These are phyloP conservation scores for Arge pagana DNA, from an alignment of 2,888 invertebrate genomes.

Conservation along the genomic window DNA sequence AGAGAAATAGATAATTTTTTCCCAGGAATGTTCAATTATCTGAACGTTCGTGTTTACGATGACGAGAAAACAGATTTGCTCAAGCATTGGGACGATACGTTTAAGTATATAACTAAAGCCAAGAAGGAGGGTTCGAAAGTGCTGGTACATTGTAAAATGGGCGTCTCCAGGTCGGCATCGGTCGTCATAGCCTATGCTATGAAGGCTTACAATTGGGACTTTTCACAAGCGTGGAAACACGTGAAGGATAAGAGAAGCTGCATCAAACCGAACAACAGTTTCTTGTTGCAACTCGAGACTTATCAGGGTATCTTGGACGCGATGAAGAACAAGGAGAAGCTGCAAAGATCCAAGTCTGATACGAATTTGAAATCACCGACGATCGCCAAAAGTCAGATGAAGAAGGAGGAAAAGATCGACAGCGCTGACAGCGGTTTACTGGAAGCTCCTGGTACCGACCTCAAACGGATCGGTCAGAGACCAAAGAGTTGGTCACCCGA, in stretches of 20 bases:
- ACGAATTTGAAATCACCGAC: conserved; percentile 82
- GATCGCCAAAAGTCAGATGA: conserved; percentile 50
- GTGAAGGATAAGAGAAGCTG: conserved; percentile 91
- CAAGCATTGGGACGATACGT: conserved; percentile 97
- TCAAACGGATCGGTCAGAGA: conserved; percentile 55
- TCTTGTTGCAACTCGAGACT: conserved; percentile 90
- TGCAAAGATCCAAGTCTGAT: conserved; percentile 92
- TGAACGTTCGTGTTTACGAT: conserved; percentile 96
- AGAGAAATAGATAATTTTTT: conserved; percentile 99
- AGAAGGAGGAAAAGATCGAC: conserved; percentile 43
- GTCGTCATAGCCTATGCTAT: conserved; percentile 98
- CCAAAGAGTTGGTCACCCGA: conserved; percentile 80
- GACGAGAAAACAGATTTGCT: conserved; percentile 95
- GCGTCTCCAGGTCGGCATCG: conserved; percentile 96
- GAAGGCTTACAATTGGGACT: conserved; percentile 96
- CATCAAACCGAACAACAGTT: conserved; percentile 95
- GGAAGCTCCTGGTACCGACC: conserved; percentile 43
- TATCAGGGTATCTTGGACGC: conserved; percentile 96
- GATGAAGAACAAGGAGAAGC: conserved; percentile 91
- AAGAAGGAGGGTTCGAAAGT: conserved; percentile 90
- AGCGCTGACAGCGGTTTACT: conserved; percentile 33
- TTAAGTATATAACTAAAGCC: conserved; percentile 93
- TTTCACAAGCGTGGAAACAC: conserved; percentile 84
- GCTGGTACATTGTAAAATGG: conserved; percentile 99
- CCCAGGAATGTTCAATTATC: conserved; percentile 94